A percentile compares a stretch with the other conserved stretches of the same genome.
Conservation (phyloP, 2,888 invertebrate genomes). For the Aphodius sticticus region DNA sequence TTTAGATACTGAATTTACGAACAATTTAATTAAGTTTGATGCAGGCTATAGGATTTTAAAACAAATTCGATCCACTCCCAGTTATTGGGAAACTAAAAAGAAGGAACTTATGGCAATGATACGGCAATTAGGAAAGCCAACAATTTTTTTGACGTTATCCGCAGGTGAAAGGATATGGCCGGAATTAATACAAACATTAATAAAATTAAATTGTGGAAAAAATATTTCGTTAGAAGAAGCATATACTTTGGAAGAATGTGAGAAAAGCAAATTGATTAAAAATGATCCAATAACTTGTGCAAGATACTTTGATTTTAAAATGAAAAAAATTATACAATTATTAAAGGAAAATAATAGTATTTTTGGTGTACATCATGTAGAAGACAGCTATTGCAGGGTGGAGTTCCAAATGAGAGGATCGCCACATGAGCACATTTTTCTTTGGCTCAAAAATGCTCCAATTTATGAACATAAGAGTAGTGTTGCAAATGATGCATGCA, state of each 20-base stretch:
- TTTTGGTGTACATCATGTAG: background rate
- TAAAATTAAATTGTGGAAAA: slow-evolving; percentile 27
- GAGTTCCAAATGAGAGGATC: too few species aligned
- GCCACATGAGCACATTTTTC: background rate
- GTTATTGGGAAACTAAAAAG: slow-evolving; percentile 42
- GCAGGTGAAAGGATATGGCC: slow-evolving; percentile 41
- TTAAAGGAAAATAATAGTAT: slow-evolving; percentile 31
- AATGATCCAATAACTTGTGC: slow-evolving; percentile 45
- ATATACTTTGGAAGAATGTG: background rate
- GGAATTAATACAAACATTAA: slow-evolving; percentile 36
- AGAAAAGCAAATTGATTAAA: slow-evolving; percentile 42
- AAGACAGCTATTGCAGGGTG: too few species aligned
- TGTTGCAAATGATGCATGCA: slow-evolving; percentile 15
- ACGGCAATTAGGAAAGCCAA: slow-evolving; percentile 41
- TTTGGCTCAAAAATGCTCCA: slow-evolving; percentile 38
- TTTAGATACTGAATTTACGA: slow-evolving; percentile 32
- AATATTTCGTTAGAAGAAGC: background rate
- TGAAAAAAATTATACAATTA: slow-evolving; percentile 32
- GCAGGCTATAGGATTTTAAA: slow-evolving; percentile 31
- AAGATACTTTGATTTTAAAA: slow-evolving; percentile 37
- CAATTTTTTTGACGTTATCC: slow-evolving; percentile 41
- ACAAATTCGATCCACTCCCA: slow-evolving; percentile 37
- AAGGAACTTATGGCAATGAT: slow-evolving; percentile 43
- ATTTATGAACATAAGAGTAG: slow-evolving; percentile 18
- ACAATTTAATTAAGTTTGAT: slow-evolving; percentile 35